These are phyloP conservation scores for Venturia canescens DNA, from an alignment of 1,140 invertebrate species.

Conservation along the genomic window DNA sequence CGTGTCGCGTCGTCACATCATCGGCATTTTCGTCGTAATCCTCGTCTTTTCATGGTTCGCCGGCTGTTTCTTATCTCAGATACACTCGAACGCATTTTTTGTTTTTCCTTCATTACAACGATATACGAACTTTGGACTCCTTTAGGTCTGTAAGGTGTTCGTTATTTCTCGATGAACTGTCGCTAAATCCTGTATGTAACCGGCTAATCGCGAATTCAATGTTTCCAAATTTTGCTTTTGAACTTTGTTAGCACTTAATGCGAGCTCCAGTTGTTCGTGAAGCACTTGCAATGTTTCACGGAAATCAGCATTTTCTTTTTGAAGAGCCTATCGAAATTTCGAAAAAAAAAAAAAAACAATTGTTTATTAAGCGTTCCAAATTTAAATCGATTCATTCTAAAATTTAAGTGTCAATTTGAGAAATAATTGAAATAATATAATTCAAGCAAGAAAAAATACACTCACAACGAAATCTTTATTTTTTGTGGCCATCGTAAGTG, in stretches of 20 bases:
- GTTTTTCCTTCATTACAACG: neutral
- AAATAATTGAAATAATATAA: neutral
- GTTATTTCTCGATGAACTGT: slow-evolving; percentile 90
- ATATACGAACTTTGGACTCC: slow-evolving; percentile 10
- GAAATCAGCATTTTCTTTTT: slow-evolving; percentile 86
- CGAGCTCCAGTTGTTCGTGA: slow-evolving; percentile 90
- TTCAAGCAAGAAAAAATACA: slow-evolving; percentile 38
- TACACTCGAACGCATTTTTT: slow-evolving; percentile 26
- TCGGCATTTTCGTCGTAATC: slow-evolving; percentile 41
- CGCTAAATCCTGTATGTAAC: slow-evolving; percentile 90
- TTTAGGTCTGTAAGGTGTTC: slow-evolving; percentile 87
- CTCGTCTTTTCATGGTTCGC: slow-evolving; percentile 30
- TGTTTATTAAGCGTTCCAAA: too few relatives aligned
- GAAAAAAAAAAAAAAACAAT: slow-evolving; percentile 43
- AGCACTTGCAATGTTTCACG: slow-evolving; percentile 84
- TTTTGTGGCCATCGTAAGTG: slow-evolving; percentile 73
- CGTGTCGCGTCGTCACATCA: slow-evolving; percentile 17
- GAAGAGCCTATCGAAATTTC: slow-evolving; percentile 75
- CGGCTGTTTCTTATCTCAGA: slow-evolving; percentile 40
- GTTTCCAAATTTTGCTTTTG: slow-evolving; percentile 91
- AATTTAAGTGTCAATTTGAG: too few relatives aligned
- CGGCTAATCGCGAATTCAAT: slow-evolving; percentile 88
- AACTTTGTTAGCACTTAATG: slow-evolving; percentile 88
- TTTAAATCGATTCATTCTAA: too few relatives aligned
- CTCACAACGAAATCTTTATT: slow-evolving; percentile 76